These are phyloP conservation scores for Kuschelorhynchus macadamiae DNA, from an alignment of 2,888 invertebrate genomes.

Conservation along the genomic window DNA sequence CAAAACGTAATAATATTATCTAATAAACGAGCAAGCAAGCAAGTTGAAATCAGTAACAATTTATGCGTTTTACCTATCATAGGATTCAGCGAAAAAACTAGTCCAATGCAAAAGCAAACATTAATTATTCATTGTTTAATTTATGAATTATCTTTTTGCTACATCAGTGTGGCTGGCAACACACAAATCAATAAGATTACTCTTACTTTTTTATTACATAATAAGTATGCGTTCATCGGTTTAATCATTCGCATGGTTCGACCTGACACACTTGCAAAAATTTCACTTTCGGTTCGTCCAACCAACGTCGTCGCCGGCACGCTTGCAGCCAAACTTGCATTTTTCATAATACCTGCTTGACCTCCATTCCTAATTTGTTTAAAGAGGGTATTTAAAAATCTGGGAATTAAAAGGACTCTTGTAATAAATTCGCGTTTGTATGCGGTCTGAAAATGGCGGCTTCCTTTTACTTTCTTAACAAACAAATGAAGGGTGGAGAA, in stretches of 20 bases:
- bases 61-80: no score
- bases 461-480: no score
- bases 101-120: neutral
- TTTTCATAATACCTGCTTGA: conserved; percentile 35
- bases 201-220: conserved; percentile 51
- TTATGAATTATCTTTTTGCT: conserved; percentile 20
- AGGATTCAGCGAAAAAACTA: neutral
- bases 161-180: conserved; percentile 16
- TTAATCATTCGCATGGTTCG: conserved; percentile 29
- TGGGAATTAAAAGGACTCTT: no score
- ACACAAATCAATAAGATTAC: conserved; percentile 44
- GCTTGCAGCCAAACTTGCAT: conserved; percentile 29
- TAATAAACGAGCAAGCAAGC: no score
- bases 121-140: conserved; percentile 3
- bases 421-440: no score
- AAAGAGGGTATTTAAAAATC: conserved; percentile 13
- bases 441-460: no score
- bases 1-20: no score
- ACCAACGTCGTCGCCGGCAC: neutral
- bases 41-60: no score
- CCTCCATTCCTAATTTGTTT: conserved; percentile 36
- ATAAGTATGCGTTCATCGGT: conserved; percentile 44
- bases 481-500: no score
- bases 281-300: conserved; percentile 49
- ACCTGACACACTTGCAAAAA: conserved; percentile 53